Evolutionary conservation across 1,140 invertebrate species (phyloP), one percentile per base, ranked within the genome.

Genomic region (Meloidogyne chitwoodi): DNA sequence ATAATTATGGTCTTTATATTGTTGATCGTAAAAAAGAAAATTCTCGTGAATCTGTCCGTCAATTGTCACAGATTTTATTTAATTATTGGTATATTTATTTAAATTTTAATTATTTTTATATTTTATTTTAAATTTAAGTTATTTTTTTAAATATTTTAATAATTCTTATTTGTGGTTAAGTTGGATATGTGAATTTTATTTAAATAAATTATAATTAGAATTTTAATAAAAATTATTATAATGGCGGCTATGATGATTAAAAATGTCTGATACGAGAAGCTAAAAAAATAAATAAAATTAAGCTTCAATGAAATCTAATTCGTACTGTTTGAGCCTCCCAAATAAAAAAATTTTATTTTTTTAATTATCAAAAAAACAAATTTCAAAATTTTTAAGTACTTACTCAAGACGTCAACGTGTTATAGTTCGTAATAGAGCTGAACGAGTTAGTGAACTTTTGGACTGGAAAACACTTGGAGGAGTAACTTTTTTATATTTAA

Each of bases 1-100:
- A 94, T 91, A 95, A 93, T 14, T 99, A 99, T 88, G 96, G 97
- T 64, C 98, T 99, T 77, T 99, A 98, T 88, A 94, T 99, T 62
- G 94, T 99, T 1, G 96, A 99, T 89, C 89, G 97, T 24, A 90
- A 94, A 77, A 92, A 91, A 84, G 95, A 95, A 79, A 91, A 91
- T 24, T 86, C 94, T 2, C 94, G 98, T 87, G 93, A 93, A 70
- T 95, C 93, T 38, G 92, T 98, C 29, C 92, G 94, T 85, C 95
- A 99, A 86, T 89, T 99, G 26, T 93, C 96, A 4, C 92, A 93
- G 81, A 84, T 95, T 48, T 72, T 88, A 34, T 87, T 77, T 69
- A 79, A 82, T 68, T 86, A 77, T 62, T 80, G 71, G 77, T 77
- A 64, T n/a, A 65, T 66, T 74, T 1, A n/a, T 0, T 24, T 68